Percentiles rank a stretch among this genome's conserved stretches.
These are phyloP conservation scores for Ectobius pallidus DNA, from an alignment of 2,888 invertebrate genomes.

Conservation along the genomic window DNA sequence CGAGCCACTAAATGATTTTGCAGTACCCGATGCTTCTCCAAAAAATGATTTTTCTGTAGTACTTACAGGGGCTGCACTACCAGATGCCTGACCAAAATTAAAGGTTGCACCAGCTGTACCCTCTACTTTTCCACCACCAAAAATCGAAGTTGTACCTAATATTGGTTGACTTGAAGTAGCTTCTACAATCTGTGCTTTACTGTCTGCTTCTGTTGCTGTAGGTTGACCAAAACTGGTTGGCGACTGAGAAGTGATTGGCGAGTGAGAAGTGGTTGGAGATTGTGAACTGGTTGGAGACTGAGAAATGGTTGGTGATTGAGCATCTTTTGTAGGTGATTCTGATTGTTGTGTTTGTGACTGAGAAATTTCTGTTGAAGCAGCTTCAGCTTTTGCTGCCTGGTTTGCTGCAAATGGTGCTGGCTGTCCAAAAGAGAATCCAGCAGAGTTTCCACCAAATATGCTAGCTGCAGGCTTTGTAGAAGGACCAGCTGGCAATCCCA, in stretches of 20 bases:
- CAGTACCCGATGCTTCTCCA: neutral
- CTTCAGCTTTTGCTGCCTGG: too few species aligned
- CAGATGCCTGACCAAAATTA: neutral
- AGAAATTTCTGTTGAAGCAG: too few species aligned
- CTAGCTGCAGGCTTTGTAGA: slow-evolving; percentile 1
- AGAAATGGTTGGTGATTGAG: too few species aligned
- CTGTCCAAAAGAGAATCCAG: slow-evolving; percentile 1
- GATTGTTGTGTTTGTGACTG: neutral
- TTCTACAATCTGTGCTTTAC: slow-evolving; percentile 36
- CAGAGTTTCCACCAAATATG: neutral
- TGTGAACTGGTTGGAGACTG: neutral
- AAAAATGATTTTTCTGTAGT: neutral
- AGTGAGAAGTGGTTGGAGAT: too few species aligned
- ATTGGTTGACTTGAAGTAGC: slow-evolving; percentile 3
- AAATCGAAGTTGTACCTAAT: neutral
- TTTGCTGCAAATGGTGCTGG: neutral
- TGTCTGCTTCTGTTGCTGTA: slow-evolving; percentile 44
- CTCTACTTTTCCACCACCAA: slow-evolving; percentile 6
- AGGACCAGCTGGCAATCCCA: neutral
- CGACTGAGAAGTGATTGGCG: slow-evolving; percentile 23
- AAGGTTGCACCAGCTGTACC: slow-evolving; percentile 10
- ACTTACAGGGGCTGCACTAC: neutral
- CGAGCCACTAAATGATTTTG: neutral
- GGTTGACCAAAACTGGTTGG: slow-evolving; percentile 42
- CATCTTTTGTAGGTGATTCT: neutral